These are phyloP conservation scores for Helicolenus hilgendorfi DNA, from an alignment of 2,797 vertebrate species.

Conservation along the genomic window DNA sequence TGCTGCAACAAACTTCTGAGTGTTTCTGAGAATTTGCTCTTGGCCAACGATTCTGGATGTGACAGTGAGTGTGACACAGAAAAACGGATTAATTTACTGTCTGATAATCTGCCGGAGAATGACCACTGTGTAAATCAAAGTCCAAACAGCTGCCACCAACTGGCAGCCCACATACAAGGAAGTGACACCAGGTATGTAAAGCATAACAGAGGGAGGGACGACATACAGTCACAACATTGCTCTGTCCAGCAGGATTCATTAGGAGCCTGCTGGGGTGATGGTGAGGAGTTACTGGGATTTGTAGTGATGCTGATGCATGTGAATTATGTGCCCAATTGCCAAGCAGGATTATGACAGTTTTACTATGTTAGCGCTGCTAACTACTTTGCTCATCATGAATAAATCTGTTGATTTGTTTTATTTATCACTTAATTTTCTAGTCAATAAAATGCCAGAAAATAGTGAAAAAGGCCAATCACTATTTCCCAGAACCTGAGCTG, in stretches of 20 bases:
- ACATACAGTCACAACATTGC: not conserved
- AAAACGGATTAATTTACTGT: conserved; percentile 12
- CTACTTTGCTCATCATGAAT: not conserved
- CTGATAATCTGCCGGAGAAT: not conserved
- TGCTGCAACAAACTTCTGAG: conserved; percentile 23
- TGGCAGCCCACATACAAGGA: not conserved
- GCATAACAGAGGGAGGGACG: conserved; percentile 5
- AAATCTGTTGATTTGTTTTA: not conserved
- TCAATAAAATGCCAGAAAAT: not conserved
- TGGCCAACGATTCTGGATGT: not conserved
- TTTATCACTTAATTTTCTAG: not conserved
- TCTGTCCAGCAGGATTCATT: conserved; percentile 5
- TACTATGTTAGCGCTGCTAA: not conserved
- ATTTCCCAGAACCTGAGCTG: not conserved
- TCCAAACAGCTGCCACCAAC: not conserved
- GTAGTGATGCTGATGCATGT: conserved; percentile 11
- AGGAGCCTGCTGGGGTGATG: not conserved
- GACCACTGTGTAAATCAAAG: not conserved
- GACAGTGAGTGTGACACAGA: not conserved
- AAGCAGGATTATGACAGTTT: conserved; percentile 9
- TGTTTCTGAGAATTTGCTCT: conserved; percentile 22
- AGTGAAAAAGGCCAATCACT: not conserved
- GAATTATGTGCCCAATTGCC: conserved; percentile 1
- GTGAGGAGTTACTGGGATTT: conserved; percentile 22
- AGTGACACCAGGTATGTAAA: conserved; percentile 23